Evolutionary conservation across 2,888 invertebrate species (phyloP), one percentile per base, ranked within the genome.

Genomic region (Prionchulus punctatus): DNA sequence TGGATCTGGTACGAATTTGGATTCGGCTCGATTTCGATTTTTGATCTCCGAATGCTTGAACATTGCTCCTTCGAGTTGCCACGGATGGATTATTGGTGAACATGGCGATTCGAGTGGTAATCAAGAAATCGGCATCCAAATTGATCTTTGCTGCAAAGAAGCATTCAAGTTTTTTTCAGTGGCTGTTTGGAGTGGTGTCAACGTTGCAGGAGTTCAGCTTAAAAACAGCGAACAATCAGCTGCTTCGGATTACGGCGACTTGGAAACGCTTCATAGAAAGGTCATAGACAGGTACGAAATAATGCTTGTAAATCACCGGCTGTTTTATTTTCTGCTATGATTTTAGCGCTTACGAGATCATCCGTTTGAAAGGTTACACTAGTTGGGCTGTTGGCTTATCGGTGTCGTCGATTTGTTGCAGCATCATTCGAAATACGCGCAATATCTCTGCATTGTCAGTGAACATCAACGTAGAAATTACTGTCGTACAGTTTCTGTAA

Each of bases 51-150:
- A 89, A 71, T 82, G 79, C 64, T 76, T 91, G 55, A 80, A 81
- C 58, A 80, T 90, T 45, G 85, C 88, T 0, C 81, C 89, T 2
- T 81, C 83, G 18, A 86, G 85, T 61, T 84, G 85, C 67, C 89
- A 91, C 70, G 90, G 86, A 0, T 91, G 86, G 80, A 85, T 91
- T 66, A 87, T 91, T 67, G 91, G 91, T 30, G 91, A 91, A 70
- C 91, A 91, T 66, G 91, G 91, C 1, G 91, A 91, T 67, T 82
- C 84, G 56, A 85, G 85, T 62, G 86, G 83, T 83, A 23, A 70
- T 73, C 42, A 53, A 4, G 18, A 45, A 45, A n/a, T 45, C 18
- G 12, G 12, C n/a, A 23, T 12, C 7, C 7, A 21, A 7, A 12
- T 7, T 12, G 21, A 47, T 21, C 4, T 27, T 31, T 18, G 59